Evolutionary conservation across 2,113 vertebrate species (phyloP).

Genomic region (Benitochromis conjunctus): DNA sequence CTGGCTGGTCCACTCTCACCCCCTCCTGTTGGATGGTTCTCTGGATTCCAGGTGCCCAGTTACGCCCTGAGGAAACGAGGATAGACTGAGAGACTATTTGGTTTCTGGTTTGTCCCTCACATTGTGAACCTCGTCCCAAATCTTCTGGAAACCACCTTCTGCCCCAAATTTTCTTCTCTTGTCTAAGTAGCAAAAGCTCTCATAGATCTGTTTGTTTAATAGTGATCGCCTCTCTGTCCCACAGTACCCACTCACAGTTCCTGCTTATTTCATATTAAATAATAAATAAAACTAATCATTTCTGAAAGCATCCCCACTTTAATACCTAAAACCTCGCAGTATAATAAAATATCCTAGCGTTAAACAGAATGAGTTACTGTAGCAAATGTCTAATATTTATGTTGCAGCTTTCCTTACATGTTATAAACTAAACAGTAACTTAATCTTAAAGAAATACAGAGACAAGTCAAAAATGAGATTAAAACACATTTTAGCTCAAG

Average conservation of each 20-base stretch:
- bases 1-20: neutral
- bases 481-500: neutral
- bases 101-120: neutral
- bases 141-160: neutral
- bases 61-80: neutral
- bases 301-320: neutral
- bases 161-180: neutral
- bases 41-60: neutral
- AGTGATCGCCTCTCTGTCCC: fast-evolving
- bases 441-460: fast-evolving
- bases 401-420: neutral
- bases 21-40: neutral
- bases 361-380: neutral
- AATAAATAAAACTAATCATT: fast-evolving
- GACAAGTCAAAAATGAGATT: neutral
- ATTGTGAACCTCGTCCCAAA: fast-evolving
- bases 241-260: fast-evolving
- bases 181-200: neutral
- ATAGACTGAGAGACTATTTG: neutral
- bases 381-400: neutral
- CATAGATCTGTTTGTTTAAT: neutral
- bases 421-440: neutral
- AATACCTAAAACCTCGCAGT: neutral
- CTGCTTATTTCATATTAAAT: neutral
- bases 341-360: neutral